Evolutionary conservation across 37 sponge, comb jelly and placozoan species (phyloP), one percentile per base, ranked within the genome.

Genomic region (Ephydatia muelleri): DNA sequence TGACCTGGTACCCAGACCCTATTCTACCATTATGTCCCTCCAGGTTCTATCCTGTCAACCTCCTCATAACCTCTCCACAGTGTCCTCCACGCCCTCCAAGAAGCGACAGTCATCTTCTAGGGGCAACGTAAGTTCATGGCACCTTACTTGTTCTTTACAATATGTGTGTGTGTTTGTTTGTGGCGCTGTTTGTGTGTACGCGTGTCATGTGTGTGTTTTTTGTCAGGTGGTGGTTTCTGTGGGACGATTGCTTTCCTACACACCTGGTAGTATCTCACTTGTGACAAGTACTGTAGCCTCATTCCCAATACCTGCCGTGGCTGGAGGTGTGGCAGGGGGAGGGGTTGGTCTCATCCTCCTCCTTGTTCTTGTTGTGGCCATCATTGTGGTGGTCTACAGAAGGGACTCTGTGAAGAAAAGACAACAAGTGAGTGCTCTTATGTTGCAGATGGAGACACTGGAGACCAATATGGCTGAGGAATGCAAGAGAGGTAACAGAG

Each of bases 401-500:
- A 75, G 86, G 67, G 75, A 76, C 29, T 39, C 68, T 12, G 82
- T 80, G 85, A 69, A 82, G 80, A 89, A 80, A 70, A 88, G 88
- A 27, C 80, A 79, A 48, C 84, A 88, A 65, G 73, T 80, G 33
- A 83, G 89, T 68, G 80, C 75, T 47, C 88, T 96, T 30, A 79
- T 94, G 37, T 21, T 84, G 32, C 93, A 95, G 81, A 93, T 98
- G 97, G 97, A 98, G 64, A 75, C 83, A 28, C 77, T 94, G 90
- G 99, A 98, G 81, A 73, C 88, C 1, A 91, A 94, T 21, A 87
- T 98, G 76, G 99, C 99, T 21, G 94, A 93, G 21, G 95, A 98
- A 79, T 98, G 99, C 83, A 92, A 95, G 67, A 80, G 87, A 85
- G 99, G 99, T 98, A 65, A 82, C 16, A 16, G 57, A 16, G 57